Evolutionary conservation across 2,797 vertebrate species (phyloP), one percentile per base, ranked within the genome.

Genomic region (Muscicapa comitata): DNA sequence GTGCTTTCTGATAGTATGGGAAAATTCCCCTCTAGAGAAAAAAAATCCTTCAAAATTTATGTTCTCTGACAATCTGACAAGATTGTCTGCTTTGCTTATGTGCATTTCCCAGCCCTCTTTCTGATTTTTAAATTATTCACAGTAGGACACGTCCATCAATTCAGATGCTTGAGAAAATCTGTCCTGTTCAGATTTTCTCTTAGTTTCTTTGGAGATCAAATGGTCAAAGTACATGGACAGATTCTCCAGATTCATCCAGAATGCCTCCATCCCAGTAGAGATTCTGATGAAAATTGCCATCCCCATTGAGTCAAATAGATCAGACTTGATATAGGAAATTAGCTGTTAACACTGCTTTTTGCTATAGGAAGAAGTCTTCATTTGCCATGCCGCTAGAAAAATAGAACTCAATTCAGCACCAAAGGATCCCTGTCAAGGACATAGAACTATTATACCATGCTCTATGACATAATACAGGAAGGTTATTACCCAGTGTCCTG

Each of bases 71-170:
- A 62, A 38, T 51, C 29, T 82, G 38, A 72, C 13, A 58, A 68
- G 35, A 61, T 8, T 48, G 4, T 37, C 20, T 29, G 14, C 38
- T 90, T 91, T 67, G 10, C 28, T 91, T 70, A 15, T 29, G 8
- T 38, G 16, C 31, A 74, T 75, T 62, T 81, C 40, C 66, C 35
- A 47, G 11, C 33, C 23, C 9, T 70, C 35, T 54, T 48, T 75
- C 51, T 71, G 50, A 51, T 48, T 93, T 85, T 87, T 66, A 76
- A 76, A 82, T 76, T 90, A 40, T 67, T 89, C n/a, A 62, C 79
- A 25, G 13, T 50, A 87, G 23, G 28, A 70, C 17, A 31, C 3
- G 42, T 78, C 50, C 7, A 50, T 54, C n/a, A 61, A 4, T 45
- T 61, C 11, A 72, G 29, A 12, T 12, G 54, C 21, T 58, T 72